Evolutionary conservation across 1,140 invertebrate species (phyloP).

Genomic region (Hestina assimilis): DNA sequence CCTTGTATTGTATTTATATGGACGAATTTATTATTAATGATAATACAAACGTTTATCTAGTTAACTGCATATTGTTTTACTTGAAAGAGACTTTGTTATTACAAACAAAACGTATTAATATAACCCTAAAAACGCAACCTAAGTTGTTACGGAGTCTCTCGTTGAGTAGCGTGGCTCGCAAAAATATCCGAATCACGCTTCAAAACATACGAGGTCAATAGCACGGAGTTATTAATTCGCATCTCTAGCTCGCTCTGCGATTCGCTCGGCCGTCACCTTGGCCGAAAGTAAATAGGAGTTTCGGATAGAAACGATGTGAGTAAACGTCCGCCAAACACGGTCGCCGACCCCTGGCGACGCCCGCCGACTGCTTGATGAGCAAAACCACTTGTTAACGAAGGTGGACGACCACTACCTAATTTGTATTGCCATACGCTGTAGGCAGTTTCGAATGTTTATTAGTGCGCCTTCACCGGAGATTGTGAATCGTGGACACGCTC

Average conservation of each 20-base stretch:
- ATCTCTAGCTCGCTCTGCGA: slow-evolving; percentile 23
- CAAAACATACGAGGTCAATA: slow-evolving; percentile 36
- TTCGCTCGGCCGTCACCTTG: slow-evolving; percentile 51
- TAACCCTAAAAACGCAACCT: too few species aligned
- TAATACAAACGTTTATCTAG: too few species aligned
- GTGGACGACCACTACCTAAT: slow-evolving; percentile 36
- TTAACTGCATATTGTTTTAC: too few species aligned
- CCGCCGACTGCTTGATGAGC: slow-evolving; percentile 48
- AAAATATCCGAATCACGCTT: slow-evolving; percentile 21
- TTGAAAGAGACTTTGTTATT: too few species aligned
- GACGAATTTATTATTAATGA: too few species aligned
- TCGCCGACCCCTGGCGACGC: slow-evolving; percentile 51
- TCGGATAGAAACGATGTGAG: slow-evolving; percentile 22
- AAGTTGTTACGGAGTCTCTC: background rate
- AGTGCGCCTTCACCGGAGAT: background rate
- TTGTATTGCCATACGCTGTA: slow-evolving; percentile 30
- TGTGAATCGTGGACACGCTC: slow-evolving; percentile 18
- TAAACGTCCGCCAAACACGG: slow-evolving; percentile 59
- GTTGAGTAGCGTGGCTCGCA: background rate
- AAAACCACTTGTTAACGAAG: slow-evolving; percentile 27
- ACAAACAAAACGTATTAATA: too few species aligned
- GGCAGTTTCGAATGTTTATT: slow-evolving; percentile 31
- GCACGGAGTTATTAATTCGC: slow-evolving; percentile 35
- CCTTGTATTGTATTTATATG: too few species aligned
- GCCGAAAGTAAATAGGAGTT: slow-evolving; percentile 33